Percentiles rank a stretch among this genome's conserved stretches.
phyloP scores from a whole-genome alignment of 1,140 invertebrate genomes.

The Homalodisca vitripennis region DNA sequence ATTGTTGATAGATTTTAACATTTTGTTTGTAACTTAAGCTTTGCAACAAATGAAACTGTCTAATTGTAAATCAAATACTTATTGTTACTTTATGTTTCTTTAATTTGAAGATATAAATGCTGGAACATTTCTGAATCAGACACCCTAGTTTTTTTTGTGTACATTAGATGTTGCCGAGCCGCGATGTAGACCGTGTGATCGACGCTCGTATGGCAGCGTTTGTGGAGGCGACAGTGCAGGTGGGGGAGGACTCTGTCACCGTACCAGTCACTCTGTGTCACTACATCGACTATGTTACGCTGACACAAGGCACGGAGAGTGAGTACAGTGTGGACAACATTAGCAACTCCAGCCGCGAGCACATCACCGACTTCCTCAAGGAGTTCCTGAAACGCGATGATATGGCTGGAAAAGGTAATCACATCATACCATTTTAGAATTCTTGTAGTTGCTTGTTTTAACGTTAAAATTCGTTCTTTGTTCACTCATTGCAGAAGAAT shows the following conservation, averaged over 20 bases:
- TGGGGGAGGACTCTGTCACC: neutral
- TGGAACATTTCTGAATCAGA: no score
- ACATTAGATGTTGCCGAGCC: neutral
- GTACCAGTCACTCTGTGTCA: neutral
- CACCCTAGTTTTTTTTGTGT: no score
- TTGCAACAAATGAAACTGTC: no score
- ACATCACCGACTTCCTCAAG: constrained; percentile 7
- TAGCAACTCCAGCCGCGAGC: constrained; percentile 12
- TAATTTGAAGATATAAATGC: no score
- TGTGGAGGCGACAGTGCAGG: neutral
- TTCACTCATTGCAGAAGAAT: no score
- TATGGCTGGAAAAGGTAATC: neutral
- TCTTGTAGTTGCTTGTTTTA: no score
- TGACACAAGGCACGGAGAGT: constrained; percentile 10
- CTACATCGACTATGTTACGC: constrained; percentile 5
- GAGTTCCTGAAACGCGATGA: neutral
- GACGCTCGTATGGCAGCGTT: constrained; percentile 5
- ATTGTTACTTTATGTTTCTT: no score
- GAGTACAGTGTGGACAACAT: constrained; percentile 3
- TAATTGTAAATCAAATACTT: no score
- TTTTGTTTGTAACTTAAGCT: no score
- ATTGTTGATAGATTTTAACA: no score
- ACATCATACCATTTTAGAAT: no score
- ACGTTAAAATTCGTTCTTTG: no score
- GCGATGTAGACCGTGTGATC: neutral